Conservation (phyloP, 64 coral and sea anemone genomes). For the Montipora sp. region DNA sequence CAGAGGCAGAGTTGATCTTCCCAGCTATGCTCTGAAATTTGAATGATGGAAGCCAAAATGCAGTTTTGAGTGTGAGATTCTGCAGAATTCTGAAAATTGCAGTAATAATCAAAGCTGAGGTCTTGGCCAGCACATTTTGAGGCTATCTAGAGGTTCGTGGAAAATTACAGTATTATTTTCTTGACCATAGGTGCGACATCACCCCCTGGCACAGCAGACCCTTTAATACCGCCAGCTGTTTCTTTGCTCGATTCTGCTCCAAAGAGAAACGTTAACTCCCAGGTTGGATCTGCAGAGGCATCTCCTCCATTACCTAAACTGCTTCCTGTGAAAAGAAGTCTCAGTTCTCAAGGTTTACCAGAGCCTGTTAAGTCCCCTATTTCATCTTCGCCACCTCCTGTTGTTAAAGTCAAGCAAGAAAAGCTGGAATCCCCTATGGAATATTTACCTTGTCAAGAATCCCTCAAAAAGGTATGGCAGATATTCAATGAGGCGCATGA, state of each 20-base stretch:
- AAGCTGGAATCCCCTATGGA: conserved; percentile 62
- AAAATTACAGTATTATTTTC: neutral
- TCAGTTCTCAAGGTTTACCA: conserved; percentile 60
- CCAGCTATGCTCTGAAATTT: too few relatives aligned
- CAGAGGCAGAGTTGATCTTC: too few relatives aligned
- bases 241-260: conserved; percentile 22
- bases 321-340: conserved; percentile 62
- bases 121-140: too few relatives aligned
- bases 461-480: conserved; percentile 66
- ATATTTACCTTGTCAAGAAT: conserved; percentile 46
- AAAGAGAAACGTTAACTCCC: conserved; percentile 79
- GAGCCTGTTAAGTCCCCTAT: conserved; percentile 41
- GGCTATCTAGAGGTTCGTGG: too few relatives aligned
- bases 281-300: conserved; percentile 9
- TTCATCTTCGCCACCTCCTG: conserved; percentile 27
- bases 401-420: conserved; percentile 73
- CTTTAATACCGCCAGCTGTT: conserved; percentile 10
- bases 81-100: too few relatives aligned
- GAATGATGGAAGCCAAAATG: too few relatives aligned
- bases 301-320: conserved; percentile 40
- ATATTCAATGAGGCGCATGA: neutral
- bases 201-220: neutral
- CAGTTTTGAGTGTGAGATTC: too few relatives aligned
- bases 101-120: too few relatives aligned
- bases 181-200: conserved; percentile 2